phyloP scores from a whole-genome alignment of 2,797 vertebrate genomes.

The Hemibagrus guttatus region DNA sequence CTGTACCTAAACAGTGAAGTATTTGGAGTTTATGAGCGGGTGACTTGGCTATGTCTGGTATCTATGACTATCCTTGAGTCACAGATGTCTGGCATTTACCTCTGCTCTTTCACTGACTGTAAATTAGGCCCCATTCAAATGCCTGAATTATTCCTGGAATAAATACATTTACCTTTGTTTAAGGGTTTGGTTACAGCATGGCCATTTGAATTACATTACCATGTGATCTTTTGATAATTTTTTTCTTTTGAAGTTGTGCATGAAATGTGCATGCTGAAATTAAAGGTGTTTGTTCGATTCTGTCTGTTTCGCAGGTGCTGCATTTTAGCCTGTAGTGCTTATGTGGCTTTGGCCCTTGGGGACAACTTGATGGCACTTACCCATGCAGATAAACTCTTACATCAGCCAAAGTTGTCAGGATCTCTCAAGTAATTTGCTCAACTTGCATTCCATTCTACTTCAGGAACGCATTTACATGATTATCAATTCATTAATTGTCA shows the following conservation, averaged over 20 bases:
- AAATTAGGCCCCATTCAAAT: conserved; percentile 11
- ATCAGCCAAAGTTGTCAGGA: conserved; percentile 93
- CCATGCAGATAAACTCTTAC: conserved; percentile 94
- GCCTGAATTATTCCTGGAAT: conserved; percentile 17
- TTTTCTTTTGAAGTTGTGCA: not conserved
- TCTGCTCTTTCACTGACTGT: not conserved
- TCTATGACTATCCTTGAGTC: conserved; percentile 36
- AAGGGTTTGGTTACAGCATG: not conserved
- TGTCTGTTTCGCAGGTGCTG: conserved; percentile 81
- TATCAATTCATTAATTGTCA: not conserved
- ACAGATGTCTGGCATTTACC: conserved; percentile 19
- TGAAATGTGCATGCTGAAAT: not conserved
- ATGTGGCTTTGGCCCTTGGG: conserved; percentile 91
- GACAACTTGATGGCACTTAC: conserved; percentile 96
- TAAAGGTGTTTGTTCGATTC: not conserved
- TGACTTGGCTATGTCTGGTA: conserved; percentile 7
- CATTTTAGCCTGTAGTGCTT: conserved; percentile 92
- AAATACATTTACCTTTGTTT: not conserved
- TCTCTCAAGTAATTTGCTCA: conserved; percentile 90
- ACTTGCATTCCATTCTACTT: not conserved
- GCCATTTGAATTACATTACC: too few relatives aligned
- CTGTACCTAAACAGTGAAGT: not conserved
- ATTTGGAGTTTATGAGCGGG: conserved; percentile 6
- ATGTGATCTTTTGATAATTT: not conserved
- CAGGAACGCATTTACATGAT: conserved; percentile 22